Conservation (phyloP, 2,888 invertebrate genomes). For the Branchipolynoe longqiensis region DNA sequence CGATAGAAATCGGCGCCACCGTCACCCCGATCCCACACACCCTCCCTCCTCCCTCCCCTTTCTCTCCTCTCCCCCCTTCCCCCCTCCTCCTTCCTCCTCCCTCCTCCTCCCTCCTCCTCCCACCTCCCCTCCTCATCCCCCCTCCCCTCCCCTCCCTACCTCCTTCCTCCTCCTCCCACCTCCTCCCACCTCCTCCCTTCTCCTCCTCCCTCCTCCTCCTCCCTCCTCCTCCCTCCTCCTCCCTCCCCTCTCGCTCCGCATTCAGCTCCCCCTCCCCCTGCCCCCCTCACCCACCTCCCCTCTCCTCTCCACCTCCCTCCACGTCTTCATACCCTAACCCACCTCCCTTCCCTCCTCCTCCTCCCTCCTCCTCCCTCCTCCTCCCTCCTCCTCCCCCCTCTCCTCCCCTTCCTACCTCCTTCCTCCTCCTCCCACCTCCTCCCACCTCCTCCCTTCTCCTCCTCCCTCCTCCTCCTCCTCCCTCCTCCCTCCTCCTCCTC, state of each 20-base stretch:
- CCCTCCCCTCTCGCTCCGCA: background rate
- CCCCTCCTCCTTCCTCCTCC: too few relatives aligned
- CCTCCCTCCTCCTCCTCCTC: background rate
- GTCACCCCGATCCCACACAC: conserved; percentile 38
- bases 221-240: background rate
- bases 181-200: background rate
- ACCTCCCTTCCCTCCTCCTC: too few relatives aligned
- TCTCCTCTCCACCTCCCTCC: conserved; percentile 44
- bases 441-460: background rate
- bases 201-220: background rate
- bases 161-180: background rate
- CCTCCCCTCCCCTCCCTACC: background rate
- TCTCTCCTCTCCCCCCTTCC: too few relatives aligned
- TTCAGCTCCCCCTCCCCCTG: background rate
- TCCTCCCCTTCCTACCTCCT: background rate
- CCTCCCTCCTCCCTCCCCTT: conserved; percentile 35
- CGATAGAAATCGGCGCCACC: conserved; percentile 51
- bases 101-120: conserved; percentile 1
- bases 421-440: background rate
- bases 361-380: conserved; percentile 14
- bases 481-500: background rate
- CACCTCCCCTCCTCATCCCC: too few relatives aligned
- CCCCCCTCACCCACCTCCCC: conserved; percentile 41
- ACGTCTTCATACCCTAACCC: too few relatives aligned
- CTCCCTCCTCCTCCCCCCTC: background rate